A percentile compares a stretch with the other conserved stretches of the same genome.
These are phyloP conservation scores for Eupithecia subfuscata DNA, from an alignment of 2,888 invertebrate genomes.

Conservation along the genomic window DNA sequence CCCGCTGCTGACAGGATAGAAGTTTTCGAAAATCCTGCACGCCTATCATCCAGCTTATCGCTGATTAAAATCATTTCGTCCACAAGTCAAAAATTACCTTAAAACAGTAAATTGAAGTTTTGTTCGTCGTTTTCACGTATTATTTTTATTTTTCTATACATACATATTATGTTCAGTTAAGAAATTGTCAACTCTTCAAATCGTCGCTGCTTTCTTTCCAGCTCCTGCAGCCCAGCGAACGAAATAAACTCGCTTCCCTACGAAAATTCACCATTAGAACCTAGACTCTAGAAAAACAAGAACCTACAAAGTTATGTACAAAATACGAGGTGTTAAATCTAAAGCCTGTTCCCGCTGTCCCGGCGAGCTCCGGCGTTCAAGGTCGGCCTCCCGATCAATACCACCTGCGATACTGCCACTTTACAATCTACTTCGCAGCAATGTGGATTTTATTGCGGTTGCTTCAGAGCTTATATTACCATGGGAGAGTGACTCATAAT, in stretches of 20 bases:
- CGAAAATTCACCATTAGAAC: neutral
- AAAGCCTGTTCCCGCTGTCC: neutral
- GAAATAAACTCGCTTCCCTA: neutral
- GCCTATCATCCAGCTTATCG: too few relatives aligned
- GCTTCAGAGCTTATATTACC: neutral
- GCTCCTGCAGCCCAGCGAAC: neutral
- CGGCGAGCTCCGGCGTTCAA: constrained; percentile 20
- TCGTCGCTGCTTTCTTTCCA: neutral
- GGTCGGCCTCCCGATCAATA: constrained; percentile 27
- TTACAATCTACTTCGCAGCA: neutral
- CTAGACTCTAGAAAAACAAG: neutral
- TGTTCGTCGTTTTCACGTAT: too few relatives aligned
- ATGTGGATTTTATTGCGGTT: neutral
- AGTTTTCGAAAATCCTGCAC: too few relatives aligned
- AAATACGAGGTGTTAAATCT: neutral
- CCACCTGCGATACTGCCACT: constrained; percentile 11
- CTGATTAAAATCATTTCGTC: too few relatives aligned
- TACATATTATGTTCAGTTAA: neutral
- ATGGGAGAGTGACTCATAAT: neutral
- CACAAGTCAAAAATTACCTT: too few relatives aligned
- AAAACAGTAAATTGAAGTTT: too few relatives aligned
- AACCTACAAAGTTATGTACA: neutral
- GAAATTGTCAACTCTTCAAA: neutral
- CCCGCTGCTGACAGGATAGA: too few relatives aligned
- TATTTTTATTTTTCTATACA: too few relatives aligned